Conservation (phyloP, 2,113 vertebrate species). For the Athene noctua region DNA sequence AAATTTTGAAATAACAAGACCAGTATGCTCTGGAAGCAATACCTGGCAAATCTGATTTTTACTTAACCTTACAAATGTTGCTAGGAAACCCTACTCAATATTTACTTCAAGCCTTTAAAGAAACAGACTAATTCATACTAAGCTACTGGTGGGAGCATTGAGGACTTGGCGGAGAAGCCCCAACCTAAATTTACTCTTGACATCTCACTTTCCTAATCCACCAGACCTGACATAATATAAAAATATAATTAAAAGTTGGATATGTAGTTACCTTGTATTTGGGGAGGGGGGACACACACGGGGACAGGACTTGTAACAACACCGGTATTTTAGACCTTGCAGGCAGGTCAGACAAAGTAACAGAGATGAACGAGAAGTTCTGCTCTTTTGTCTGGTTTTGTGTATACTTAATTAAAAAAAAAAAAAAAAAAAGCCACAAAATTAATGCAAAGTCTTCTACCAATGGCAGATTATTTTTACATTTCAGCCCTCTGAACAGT, state of each 20-base stretch:
- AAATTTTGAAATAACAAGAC: neutral
- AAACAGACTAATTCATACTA: conserved; percentile 37
- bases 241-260: neutral
- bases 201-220: conserved; percentile 25
- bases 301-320: neutral
- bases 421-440: neutral
- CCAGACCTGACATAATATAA: neutral
- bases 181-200: neutral
- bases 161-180: neutral
- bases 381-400: neutral
- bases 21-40: neutral
- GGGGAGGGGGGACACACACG: too few species aligned
- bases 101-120: conserved; percentile 57
- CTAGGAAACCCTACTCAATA: conserved; percentile 60
- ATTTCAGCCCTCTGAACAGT: neutral
- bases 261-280: neutral
- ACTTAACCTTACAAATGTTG: conserved; percentile 64
- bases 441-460: neutral
- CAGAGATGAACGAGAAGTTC: neutral
- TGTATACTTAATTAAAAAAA: neutral
- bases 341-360: neutral
- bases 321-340: rapidly evolving
- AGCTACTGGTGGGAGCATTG: neutral
- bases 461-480: neutral
- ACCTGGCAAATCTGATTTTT: conserved; percentile 47